Evolutionary conservation across 2,797 vertebrate genomes (phyloP), one percentile per base, ranked within the genome.

Genomic region (Onychomys leucogaster): DNA sequence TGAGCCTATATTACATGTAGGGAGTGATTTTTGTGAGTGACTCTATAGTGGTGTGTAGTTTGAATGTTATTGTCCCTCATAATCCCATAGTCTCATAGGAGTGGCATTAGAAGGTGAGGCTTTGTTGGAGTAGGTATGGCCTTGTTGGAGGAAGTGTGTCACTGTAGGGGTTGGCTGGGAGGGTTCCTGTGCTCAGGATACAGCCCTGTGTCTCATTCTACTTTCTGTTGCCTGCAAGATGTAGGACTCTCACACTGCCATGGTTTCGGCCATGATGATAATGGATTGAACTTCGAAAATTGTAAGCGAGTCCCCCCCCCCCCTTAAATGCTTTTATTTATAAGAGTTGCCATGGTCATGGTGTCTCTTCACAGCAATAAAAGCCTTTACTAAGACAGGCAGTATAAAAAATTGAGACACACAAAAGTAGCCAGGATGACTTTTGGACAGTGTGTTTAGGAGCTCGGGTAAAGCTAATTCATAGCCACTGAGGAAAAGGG

Each of bases 321-420:
- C 32, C 34, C n/a, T 69, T 69, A n/a, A 69, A 69, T 65, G 32
- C 16, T 69, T 69, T 17, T 13, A 69, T 69, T 69, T 69, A 14
- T n/a, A 67, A 69, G 67, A n/a, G 34, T 69, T 7, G 34, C 16
- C 34, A n/a, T 69, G 67, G 65, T 69, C 32, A 32, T 73, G 21
- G n/a, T 73, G 21, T 37, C 10, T 41, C 37, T 25, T 73, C 71
- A 41, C 37, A 25, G 37, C 37, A 41, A 41, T 73, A 41, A 11
- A 73, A 41, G 23, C 37, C 71, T 73, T 37, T 37, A 73, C 4
- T 41, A 37, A 73, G n/a, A 73, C 69, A 93, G n/a, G 37, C 19
- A 84, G 21, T 17, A 87, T 92, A 61, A 95, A 89, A 91, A 71
- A 93, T 29, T 46, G 41, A 41, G 61, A 75, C 65, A 61, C 67